Percentiles rank a stretch among this genome's conserved stretches.
These are phyloP conservation scores for Brassicogethes aeneus DNA, from an alignment of 2,888 invertebrate species.

Conservation along the genomic window DNA sequence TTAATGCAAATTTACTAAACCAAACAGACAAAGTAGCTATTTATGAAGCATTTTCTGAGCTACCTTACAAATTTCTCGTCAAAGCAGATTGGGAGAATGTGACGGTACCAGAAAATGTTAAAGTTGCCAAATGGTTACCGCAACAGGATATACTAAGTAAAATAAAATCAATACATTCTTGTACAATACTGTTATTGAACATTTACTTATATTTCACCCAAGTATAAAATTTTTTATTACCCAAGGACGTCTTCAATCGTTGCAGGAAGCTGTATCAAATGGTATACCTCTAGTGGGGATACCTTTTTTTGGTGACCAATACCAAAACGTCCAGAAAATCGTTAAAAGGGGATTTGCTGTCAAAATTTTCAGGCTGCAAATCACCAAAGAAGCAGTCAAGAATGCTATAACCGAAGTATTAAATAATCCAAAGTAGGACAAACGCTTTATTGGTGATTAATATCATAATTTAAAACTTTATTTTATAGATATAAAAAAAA, in stretches of 20 bases:
- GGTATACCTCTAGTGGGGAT: conserved; percentile 32
- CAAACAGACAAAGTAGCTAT: conserved; percentile 10
- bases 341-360: conserved; percentile 21
- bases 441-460: not conserved
- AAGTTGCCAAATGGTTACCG: conserved; percentile 29
- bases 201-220: conserved; percentile 23
- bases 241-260: conserved; percentile 42
- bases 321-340: conserved; percentile 19
- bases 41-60: conserved; percentile 11
- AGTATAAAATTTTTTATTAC: conserved; percentile 34
- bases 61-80: conserved; percentile 17
- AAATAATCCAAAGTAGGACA: conserved; percentile 22
- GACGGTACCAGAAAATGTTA: conserved; percentile 27
- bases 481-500: conserved; percentile 24
- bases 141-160: conserved; percentile 30
- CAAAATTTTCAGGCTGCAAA: conserved; percentile 11
- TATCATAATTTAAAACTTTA: conserved; percentile 1
- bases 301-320: conserved; percentile 26
- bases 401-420: conserved; percentile 24
- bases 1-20: conserved; percentile 26
- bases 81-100: conserved; percentile 12
- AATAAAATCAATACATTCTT: too few relatives aligned
- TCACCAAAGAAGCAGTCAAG: conserved; percentile 19
- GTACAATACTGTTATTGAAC: too few relatives aligned
- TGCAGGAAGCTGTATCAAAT: conserved; percentile 39